Evolutionary conservation across 1,140 invertebrate genomes (phyloP).

Genomic region (Epicauta chinensis): DNA sequence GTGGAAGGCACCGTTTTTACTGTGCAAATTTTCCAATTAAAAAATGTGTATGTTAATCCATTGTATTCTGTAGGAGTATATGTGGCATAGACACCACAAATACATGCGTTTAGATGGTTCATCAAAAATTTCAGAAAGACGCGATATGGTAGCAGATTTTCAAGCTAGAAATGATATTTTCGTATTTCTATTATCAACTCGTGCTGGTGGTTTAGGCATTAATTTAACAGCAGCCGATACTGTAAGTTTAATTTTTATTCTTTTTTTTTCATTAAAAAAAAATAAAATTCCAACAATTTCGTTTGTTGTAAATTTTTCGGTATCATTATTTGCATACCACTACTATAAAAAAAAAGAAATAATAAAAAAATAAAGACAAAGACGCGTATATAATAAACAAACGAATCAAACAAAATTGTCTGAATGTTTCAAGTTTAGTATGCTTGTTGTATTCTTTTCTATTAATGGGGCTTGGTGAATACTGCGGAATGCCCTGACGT

Average conservation of each 20-base stretch:
- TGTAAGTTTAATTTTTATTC: conserved; percentile 53
- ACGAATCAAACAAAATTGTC: conserved; percentile 3
- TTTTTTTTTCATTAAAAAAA: not conserved
- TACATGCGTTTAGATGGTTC: conserved; percentile 90
- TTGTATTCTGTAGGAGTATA: conserved; percentile 67
- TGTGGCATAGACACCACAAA: conserved; percentile 87
- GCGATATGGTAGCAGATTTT: conserved; percentile 92
- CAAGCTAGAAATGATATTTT: conserved; percentile 87
- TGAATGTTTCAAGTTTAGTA: conserved; percentile 28
- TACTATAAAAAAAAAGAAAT: not conserved
- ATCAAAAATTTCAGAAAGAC: conserved; percentile 84
- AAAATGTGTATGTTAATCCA: conserved; percentile 3
- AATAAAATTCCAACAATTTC: not conserved
- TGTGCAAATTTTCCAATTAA: no score
- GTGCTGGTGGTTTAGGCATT: conserved; percentile 95
- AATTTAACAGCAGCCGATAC: conserved; percentile 98
- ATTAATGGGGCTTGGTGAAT: conserved; percentile 26
- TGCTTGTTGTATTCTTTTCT: conserved; percentile 28
- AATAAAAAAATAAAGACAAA: not conserved
- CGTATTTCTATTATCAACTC: conserved; percentile 91
- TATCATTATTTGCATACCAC: conserved; percentile 12
- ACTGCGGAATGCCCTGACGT: conserved; percentile 32
- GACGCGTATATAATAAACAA: not conserved
- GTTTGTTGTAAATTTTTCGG: not conserved
- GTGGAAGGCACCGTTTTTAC: no score